Percentiles rank a stretch among this genome's conserved stretches.
phyloP scores from a whole-genome alignment of 1,140 invertebrate species.

The Probaryconus sp. region DNA sequence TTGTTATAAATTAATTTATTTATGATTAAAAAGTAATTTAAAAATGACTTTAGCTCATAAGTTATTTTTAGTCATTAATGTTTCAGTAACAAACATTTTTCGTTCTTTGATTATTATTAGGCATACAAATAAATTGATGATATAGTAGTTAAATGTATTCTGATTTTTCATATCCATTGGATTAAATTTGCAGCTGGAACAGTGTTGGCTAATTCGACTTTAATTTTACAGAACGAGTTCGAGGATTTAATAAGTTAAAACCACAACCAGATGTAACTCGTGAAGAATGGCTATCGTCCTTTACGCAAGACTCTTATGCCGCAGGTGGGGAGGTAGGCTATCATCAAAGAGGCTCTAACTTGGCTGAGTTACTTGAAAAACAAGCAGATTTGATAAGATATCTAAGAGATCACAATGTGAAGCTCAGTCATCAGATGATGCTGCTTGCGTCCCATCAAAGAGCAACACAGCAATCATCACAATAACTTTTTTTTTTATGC shows the following conservation, averaged over 20 bases:
- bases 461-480: conserved; percentile 47
- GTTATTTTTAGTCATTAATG: no score
- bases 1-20: no score
- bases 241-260: conserved; percentile 80
- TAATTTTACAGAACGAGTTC: conserved; percentile 77
- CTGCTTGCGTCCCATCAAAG: conserved; percentile 67
- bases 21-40: no score
- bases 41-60: no score
- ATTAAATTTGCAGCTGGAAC: no score
- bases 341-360: conserved; percentile 78
- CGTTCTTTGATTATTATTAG: no score
- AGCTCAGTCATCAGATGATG: conserved; percentile 76
- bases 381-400: conserved; percentile 81
- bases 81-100: no score
- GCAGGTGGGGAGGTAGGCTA: conserved; percentile 80
- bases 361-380: conserved; percentile 82
- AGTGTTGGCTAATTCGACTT: conserved; percentile 11
- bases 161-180: no score
- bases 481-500: conserved; percentile 20
- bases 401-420: conserved; percentile 77
- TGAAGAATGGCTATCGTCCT: conserved; percentile 80
- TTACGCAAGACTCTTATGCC: conserved; percentile 76
- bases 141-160: no score
- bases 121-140: no score
- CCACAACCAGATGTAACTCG: conserved; percentile 79